Percentiles rank a stretch among this genome's conserved stretches.
Evolutionary conservation across 2,888 invertebrate species (phyloP).

Genomic region (Morinoia aosen): DNA sequence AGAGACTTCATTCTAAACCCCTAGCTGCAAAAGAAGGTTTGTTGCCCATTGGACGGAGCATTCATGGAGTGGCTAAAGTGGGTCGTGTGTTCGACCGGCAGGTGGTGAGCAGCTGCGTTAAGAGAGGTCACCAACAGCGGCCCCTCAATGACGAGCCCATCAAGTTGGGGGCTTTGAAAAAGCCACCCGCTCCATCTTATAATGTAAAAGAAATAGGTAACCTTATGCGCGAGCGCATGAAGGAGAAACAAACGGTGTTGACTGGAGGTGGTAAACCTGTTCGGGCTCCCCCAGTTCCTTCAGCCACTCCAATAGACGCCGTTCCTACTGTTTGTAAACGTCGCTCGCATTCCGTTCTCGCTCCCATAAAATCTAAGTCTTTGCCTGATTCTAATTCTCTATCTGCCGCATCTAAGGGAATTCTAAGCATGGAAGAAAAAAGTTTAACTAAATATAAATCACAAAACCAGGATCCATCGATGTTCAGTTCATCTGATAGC

Average conservation of each 20-base stretch:
- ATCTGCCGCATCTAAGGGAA: not conserved
- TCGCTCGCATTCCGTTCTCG: not conserved
- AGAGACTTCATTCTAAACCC: not conserved
- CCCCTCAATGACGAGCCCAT: not conserved
- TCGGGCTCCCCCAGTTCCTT: not conserved
- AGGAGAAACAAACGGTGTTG: slow-evolving; percentile 23
- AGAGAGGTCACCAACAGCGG: not conserved
- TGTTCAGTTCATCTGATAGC: slow-evolving; percentile 31
- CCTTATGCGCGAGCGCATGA: slow-evolving; percentile 36
- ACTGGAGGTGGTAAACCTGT: not conserved
- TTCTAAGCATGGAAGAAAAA: slow-evolving; percentile 26
- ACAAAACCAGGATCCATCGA: not conserved
- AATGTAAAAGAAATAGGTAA: slow-evolving; percentile 31
- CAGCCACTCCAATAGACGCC: not conserved
- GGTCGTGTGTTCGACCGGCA: slow-evolving; percentile 47
- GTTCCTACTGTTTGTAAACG: slow-evolving; percentile 18
- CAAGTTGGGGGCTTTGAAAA: slow-evolving; percentile 14
- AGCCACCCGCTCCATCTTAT: not conserved
- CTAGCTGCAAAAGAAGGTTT: not conserved
- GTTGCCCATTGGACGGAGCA: slow-evolving; percentile 5
- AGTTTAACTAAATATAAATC: slow-evolving; percentile 11
- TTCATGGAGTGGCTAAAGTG: slow-evolving; percentile 35
- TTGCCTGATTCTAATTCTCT: not conserved
- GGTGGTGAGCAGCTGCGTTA: not conserved
- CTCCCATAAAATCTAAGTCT: not conserved